Evolutionary conservation across 2,113 vertebrate species (phyloP).

Genomic region (Odocoileus virginianus): DNA sequence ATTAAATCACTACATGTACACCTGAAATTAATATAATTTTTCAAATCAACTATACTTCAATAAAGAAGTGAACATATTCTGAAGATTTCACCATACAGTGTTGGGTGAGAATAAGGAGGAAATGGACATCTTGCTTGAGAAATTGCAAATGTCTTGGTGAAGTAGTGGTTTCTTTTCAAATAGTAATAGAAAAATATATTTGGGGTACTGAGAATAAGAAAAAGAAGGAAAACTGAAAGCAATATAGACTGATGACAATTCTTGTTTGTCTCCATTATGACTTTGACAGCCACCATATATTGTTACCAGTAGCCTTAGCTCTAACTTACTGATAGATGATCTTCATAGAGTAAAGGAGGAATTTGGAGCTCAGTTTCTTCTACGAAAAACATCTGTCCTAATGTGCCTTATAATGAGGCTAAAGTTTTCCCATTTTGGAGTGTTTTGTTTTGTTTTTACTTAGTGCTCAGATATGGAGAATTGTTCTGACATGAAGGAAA

Average conservation of each 20-base stretch:
- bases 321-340: background rate
- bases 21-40: background rate
- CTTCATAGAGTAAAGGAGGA: background rate
- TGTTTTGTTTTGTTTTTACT: background rate
- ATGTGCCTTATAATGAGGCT: background rate
- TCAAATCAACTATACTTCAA: background rate
- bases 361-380: background rate
- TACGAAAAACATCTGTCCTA: background rate
- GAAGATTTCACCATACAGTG: background rate
- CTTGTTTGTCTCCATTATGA: background rate
- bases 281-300: background rate
- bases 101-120: background rate
- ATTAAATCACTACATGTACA: background rate
- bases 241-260: background rate
- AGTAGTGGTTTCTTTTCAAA: background rate
- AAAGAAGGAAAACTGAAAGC: background rate
- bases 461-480: background rate
- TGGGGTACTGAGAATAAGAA: background rate
- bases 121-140: background rate
- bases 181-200: background rate
- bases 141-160: background rate
- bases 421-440: background rate
- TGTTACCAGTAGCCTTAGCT: background rate
- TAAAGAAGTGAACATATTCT: background rate
- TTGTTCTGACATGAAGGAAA: conserved; percentile 8